Conservation (phyloP, 1,140 invertebrate genomes). For the Pseudobourletiella spinata region DNA sequence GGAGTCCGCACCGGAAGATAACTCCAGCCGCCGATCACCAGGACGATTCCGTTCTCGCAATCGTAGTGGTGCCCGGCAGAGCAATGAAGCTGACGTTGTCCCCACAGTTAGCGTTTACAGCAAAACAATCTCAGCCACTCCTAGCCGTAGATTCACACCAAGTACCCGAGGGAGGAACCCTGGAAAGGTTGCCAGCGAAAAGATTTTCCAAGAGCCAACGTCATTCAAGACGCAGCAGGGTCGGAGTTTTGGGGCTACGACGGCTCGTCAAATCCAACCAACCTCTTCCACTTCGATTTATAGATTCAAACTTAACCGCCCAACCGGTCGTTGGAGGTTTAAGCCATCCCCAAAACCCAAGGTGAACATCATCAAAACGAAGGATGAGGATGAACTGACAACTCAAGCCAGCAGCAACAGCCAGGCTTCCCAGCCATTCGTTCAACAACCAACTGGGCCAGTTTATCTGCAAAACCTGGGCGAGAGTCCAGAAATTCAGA, state of each 20-base stretch:
- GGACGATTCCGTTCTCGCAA: conserved; percentile 12
- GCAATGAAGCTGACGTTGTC: conserved; percentile 8
- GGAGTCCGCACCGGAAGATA: conserved; percentile 11
- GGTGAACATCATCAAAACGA: conserved; percentile 63
- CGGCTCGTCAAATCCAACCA: conserved; percentile 24
- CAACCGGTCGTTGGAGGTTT: conserved; percentile 69
- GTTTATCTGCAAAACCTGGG: conserved; percentile 12
- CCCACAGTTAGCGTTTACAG: conserved; percentile 30
- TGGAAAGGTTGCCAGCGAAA: not conserved
- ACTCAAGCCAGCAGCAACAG: conserved; percentile 28
- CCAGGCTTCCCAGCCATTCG: not conserved
- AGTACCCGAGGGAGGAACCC: not conserved
- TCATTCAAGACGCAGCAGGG: conserved; percentile 6
- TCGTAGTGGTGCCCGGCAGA: not conserved
- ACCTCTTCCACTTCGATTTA: conserved; percentile 50
- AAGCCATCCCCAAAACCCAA: conserved; percentile 77
- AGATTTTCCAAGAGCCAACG: conserved; percentile 4
- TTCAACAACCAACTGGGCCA: not conserved
- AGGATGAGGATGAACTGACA: conserved; percentile 40
- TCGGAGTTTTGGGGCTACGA: conserved; percentile 14
- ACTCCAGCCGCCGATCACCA: not conserved
- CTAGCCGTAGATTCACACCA: conserved; percentile 24
- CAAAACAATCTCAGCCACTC: conserved; percentile 26
- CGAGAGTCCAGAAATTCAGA: conserved; percentile 22
- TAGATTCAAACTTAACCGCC: conserved; percentile 65